Evolutionary conservation across 2,113 vertebrate species (phyloP).

Genomic region (Sterna hirundo): DNA sequence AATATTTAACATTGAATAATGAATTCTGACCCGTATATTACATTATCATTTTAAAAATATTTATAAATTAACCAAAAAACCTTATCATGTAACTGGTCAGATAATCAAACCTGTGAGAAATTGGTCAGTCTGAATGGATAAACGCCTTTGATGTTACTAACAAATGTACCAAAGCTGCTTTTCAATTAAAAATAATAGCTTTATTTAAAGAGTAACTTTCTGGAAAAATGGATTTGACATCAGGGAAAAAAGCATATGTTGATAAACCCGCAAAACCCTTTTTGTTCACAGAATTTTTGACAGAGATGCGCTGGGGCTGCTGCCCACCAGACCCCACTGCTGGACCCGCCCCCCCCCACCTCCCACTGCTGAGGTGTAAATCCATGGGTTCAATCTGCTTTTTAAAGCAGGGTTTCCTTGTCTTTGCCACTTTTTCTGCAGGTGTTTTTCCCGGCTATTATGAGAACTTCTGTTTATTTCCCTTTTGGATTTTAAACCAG

Average conservation of each 20-base stretch:
- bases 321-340: neutral
- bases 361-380: neutral
- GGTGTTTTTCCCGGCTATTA: neutral
- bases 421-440: neutral
- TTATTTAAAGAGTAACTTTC: neutral
- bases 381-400: neutral
- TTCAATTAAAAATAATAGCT: neutral
- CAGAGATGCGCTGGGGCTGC: neutral
- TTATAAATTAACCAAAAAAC: neutral
- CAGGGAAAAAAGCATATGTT: neutral
- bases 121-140: neutral
- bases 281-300: neutral
- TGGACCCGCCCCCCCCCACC: neutral
- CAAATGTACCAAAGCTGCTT: neutral
- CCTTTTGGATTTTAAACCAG: conserved; percentile 19
- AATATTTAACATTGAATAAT: neutral
- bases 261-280: neutral
- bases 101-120: neutral
- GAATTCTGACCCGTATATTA: neutral
- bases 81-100: neutral
- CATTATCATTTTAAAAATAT: neutral
- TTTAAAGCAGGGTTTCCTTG: neutral
- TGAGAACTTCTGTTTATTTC: neutral
- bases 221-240: neutral
- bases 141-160: neutral